Evolutionary conservation across 2,113 vertebrate species (phyloP), one percentile per base, ranked within the genome.

Genomic region (Pachypanchax playfairii): DNA sequence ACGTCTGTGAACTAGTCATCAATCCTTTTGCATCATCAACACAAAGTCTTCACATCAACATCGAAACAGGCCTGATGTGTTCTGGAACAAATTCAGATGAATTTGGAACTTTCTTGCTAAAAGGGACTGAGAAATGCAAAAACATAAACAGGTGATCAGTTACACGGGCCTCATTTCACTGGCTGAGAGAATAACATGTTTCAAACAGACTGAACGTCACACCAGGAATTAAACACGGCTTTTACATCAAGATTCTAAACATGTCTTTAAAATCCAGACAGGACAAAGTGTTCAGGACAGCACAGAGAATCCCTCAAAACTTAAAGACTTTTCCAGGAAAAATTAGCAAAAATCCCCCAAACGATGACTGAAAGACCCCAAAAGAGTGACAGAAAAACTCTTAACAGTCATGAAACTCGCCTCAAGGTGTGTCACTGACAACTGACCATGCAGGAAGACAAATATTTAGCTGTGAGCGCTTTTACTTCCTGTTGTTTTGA

Each of bases 291-390:
- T 22, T 6, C 22, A 25, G 17, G 22, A 26, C 24, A 6, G 44
- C 22, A 39, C 49, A 11, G 35, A 35, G 18, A 54, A 38, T 38
- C 52, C 9, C 22, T 54, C 51, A 38, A 22, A 53, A 36, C 20
- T 21, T 20, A 12, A 35, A 7, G 29, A n/a, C n/a, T 14, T n/a
- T 52, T 21, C 33, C 20, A 21, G 11, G 11, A 38, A 55, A 17
- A 54, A 25, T 4, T 1, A 6, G 11, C 10, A 18, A 10, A 20
- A 51, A 51, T 35, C 33, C 50, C 29, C 50, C 20, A 15, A 52
- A 55, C 22, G 4, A 55, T 15, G 39, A 24, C 20, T 17, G 51
- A 39, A 39, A 39, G 35, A 55, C 21, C 18, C 24, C 10, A 18
- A 26, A 25, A 7, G 10, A 31, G 20, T 33, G 21, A 11, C 47